Evolutionary conservation across 2,113 vertebrate species (phyloP).

Genomic region (Copsychus sechellarum): DNA sequence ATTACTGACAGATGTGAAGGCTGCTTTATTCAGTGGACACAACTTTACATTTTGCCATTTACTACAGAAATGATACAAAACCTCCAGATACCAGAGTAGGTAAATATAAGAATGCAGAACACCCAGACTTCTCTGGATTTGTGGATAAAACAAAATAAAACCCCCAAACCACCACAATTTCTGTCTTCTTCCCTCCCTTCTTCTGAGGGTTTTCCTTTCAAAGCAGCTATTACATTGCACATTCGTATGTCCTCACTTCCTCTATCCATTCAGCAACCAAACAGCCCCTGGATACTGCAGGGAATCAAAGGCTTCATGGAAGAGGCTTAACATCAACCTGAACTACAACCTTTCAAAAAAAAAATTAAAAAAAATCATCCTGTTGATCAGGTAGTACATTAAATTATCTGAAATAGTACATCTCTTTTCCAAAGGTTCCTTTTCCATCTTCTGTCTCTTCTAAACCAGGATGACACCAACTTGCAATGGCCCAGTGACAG

Average conservation of each 20-base stretch:
- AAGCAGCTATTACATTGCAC: neutral
- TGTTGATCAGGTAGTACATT: neutral
- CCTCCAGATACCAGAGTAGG: slow-evolving; percentile 27
- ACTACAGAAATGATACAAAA: neutral
- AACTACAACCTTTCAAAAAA: neutral
- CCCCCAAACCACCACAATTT: neutral
- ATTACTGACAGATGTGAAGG: neutral
- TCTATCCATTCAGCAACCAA: neutral
- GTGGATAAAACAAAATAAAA: neutral
- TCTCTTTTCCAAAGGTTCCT: neutral
- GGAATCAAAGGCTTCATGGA: neutral
- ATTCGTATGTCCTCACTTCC: neutral
- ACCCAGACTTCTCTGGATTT: neutral
- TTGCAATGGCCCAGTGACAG: neutral
- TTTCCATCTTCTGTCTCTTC: neutral
- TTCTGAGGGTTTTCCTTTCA: neutral
- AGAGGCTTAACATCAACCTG: neutral
- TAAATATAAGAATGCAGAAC: neutral
- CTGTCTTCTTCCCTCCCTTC: neutral
- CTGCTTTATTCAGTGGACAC: slow-evolving; percentile 14
- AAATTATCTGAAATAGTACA: neutral
- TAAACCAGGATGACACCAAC: neutral
- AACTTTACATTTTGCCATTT: neutral
- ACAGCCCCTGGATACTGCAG: neutral
- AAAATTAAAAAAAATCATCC: neutral